Base-by-base conservation (phyloP, 1,140 invertebrate genomes). In the Onthophagus taurus region DNA sequence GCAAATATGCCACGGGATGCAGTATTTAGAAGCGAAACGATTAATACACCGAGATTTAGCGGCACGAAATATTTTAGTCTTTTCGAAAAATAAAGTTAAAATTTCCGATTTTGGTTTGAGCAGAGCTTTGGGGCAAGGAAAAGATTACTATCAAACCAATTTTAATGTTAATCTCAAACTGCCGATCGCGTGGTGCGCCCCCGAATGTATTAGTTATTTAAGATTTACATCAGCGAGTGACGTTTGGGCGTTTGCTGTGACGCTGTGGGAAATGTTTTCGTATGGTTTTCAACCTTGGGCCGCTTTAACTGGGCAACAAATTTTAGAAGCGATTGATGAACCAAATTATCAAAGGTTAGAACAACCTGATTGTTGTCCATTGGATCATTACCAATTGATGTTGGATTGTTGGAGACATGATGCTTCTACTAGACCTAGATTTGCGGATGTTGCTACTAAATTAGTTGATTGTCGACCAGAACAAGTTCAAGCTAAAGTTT, bases 181-280 rank as follows among this genome's bases (percentile, higher is more conserved):
- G 45, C 95, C 94, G 3, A 96, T 98, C 57, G 95, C 95, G 1
- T 99, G 95, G 95, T 96, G 93, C 75, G 94, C 95, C 0, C 95
- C 95, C 1, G 96, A 99, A 69, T 94, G 89, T 63, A 97, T 99
- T 48, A 91, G 92, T 50, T 97, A 90, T 64, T 70, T 97, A 34
- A 79, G 88, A 45, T 99, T 99, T 59, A 98, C 94, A 4, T 90
- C 90, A 9, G 81, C 92, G 1, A 94, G 88, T 52, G 96, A 99
- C 65, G 89, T 97, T 0, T 99, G 95, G 95, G 90, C 93, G 0
- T 99, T 86, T 67, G 95, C 86, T 7, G 93, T 98, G 0, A 95
- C 92, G n/a, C 65, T 99, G 0, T 99, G 95, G 94, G 96, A 99
- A 67, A 94, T 98, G 87, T 97, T 97, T 61, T 91, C 89, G 8